phyloP scores from a whole-genome alignment of 2,888 invertebrate genomes.

The Athripsodes cinereus region DNA sequence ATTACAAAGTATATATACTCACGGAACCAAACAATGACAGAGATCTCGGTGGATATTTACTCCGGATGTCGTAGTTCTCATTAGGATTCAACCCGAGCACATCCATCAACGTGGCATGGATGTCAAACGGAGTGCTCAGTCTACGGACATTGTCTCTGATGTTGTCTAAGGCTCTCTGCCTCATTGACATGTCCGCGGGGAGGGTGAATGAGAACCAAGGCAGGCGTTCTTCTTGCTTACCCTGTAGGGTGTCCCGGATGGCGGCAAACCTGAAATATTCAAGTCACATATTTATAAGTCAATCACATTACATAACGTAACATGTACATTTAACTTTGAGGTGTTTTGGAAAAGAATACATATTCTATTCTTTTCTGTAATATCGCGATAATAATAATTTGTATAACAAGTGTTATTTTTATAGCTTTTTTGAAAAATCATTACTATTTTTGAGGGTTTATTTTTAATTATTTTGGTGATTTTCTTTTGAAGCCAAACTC shows the following conservation, averaged over 20 bases:
- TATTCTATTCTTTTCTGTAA: too few species aligned
- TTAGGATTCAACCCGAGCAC: conserved; percentile 50
- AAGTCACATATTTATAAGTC: too few species aligned
- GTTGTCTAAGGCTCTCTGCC: conserved; percentile 51
- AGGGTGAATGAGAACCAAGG: conserved; percentile 80
- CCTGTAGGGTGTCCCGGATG: conserved; percentile 80
- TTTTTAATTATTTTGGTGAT: too few species aligned
- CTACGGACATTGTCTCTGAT: conserved; percentile 59
- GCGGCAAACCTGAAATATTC: conserved; percentile 80
- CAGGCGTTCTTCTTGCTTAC: conserved; percentile 85
- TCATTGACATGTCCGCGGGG: conserved; percentile 60
- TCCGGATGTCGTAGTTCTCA: conserved; percentile 38
- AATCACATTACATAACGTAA: too few species aligned
- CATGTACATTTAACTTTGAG: too few species aligned
- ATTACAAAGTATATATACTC: too few species aligned
- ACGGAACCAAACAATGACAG: conserved; percentile 60
- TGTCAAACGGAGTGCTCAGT: conserved; percentile 83
- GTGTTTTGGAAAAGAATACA: too few species aligned
- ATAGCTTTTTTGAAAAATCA: too few species aligned
- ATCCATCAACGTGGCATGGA: conserved; percentile 72
- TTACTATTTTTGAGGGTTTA: too few species aligned
- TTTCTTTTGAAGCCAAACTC: too few species aligned
- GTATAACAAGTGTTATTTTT: too few species aligned
- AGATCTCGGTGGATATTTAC: conserved; percentile 51
- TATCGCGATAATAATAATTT: too few species aligned